These are phyloP conservation scores for Perca schrenkii DNA, from an alignment of 2,113 vertebrate genomes.

Conservation along the genomic window DNA sequence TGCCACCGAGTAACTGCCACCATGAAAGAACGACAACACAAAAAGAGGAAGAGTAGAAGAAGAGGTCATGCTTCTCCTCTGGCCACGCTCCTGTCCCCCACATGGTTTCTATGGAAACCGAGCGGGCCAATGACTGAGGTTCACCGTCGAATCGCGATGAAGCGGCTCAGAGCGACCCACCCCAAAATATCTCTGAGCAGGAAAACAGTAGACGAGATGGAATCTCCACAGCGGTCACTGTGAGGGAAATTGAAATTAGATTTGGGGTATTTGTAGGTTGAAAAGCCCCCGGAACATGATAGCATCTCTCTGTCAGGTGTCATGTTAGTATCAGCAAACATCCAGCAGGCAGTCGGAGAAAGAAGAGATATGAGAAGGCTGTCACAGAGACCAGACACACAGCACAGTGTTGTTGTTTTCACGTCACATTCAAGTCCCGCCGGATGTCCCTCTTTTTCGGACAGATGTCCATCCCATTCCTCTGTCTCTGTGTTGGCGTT, in stretches of 20 bases:
- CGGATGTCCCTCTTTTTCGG: too few relatives aligned
- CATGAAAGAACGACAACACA: background rate
- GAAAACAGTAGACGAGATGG: constrained; percentile 20
- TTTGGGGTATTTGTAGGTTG: background rate
- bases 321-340: constrained; percentile 14
- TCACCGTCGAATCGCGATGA: background rate
- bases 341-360: background rate
- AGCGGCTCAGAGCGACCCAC: constrained; percentile 23
- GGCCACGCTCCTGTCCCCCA: background rate
- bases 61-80: constrained; percentile 7
- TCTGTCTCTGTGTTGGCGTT: too few relatives aligned
- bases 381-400: background rate
- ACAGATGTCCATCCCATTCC: too few relatives aligned
- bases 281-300: background rate
- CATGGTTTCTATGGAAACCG: constrained; percentile 55
- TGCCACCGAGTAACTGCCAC: background rate
- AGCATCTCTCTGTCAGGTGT: constrained; percentile 11
- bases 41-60: constrained; percentile 5
- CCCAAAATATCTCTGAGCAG: constrained; percentile 14
- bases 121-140: background rate
- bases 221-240: background rate
- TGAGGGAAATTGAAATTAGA: constrained; percentile 4
- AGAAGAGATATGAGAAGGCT: constrained; percentile 3
- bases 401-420: background rate
- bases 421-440: background rate